These are phyloP conservation scores for Tipula unca DNA, from an alignment of 2,888 invertebrate species.

Conservation along the genomic window DNA sequence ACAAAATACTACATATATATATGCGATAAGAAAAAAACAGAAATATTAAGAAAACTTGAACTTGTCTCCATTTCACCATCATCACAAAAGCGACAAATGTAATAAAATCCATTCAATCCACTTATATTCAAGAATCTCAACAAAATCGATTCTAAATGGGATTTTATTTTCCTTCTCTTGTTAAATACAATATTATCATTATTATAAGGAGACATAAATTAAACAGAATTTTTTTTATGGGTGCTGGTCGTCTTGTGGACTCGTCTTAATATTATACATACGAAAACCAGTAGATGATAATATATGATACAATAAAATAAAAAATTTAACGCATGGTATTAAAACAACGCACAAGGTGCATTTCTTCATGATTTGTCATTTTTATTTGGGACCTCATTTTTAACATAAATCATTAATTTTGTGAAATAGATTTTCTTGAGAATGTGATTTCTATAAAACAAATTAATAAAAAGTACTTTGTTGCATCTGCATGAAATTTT, in stretches of 20 bases:
- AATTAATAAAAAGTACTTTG: too few relatives aligned
- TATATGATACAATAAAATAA: background rate
- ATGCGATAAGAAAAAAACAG: background rate
- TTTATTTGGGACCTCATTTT: background rate
- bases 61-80: background rate
- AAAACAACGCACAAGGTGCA: background rate
- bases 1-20: background rate
- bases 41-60: background rate
- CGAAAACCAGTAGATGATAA: background rate
- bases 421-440: background rate
- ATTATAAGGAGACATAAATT: background rate
- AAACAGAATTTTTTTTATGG: background rate
- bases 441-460: too few relatives aligned
- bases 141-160: background rate
- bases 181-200: background rate
- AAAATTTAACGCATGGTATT: background rate
- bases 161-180: background rate
- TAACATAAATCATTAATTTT: background rate
- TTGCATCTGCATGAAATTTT: too few relatives aligned
- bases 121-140: background rate
- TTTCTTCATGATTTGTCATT: background rate
- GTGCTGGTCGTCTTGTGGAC: background rate
- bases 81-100: background rate
- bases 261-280: background rate
- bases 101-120: background rate